Evolutionary conservation across 2,888 invertebrate species (phyloP).

Genomic region (Pardosa pseudoannulata): DNA sequence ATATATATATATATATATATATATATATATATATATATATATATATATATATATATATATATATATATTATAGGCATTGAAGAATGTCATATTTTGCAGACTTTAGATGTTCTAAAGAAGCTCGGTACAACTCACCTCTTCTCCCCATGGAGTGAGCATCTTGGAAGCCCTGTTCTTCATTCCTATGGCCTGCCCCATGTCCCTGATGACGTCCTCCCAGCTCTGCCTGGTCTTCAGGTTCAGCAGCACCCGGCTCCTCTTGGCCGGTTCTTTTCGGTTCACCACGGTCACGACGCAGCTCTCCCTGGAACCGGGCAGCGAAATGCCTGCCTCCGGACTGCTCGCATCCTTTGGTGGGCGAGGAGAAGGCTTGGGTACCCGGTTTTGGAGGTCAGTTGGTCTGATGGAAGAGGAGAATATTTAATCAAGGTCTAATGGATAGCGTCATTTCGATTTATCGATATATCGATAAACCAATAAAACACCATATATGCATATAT

Average conservation of each 20-base stretch:
- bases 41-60: too few species aligned
- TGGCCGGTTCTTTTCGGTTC: conserved; percentile 93
- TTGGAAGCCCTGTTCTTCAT: conserved; percentile 89
- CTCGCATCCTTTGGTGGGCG: not conserved
- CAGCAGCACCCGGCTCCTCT: conserved; percentile 92
- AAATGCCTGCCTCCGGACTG: conserved; percentile 44
- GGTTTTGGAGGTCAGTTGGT: not conserved
- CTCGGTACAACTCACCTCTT: conserved; percentile 85
- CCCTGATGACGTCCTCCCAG: conserved; percentile 94
- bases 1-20: too few species aligned
- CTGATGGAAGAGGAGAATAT: not conserved
- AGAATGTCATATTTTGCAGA: too few species aligned
- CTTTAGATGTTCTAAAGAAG: too few species aligned
- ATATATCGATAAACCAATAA: too few species aligned
- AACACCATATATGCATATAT: too few species aligned
- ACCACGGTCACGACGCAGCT: conserved; percentile 93
- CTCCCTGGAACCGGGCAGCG: conserved; percentile 83
- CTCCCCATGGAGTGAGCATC: conserved; percentile 93
- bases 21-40: too few species aligned
- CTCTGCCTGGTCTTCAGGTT: conserved; percentile 94
- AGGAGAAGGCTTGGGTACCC: not conserved
- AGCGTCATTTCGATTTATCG: too few species aligned
- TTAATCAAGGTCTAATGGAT: too few species aligned
- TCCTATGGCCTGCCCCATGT: conserved; percentile 93
- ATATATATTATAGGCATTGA: too few species aligned